Evolutionary conservation across 2,888 invertebrate species (phyloP).

Genomic region (Torymus tubicola): DNA sequence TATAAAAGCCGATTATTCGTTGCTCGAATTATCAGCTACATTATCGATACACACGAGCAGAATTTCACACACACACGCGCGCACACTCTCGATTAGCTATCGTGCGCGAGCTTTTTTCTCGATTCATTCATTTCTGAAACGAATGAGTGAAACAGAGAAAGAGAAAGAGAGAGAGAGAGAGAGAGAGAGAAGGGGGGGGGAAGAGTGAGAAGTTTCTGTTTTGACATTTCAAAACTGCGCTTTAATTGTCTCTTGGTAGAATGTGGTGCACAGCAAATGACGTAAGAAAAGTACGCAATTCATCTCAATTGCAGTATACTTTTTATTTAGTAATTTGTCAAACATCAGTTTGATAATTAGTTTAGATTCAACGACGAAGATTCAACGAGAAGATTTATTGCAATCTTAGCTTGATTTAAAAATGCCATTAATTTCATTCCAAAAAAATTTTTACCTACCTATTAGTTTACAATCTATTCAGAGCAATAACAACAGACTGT

Average conservation of each 20-base stretch:
- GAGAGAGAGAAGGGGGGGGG: too few species aligned
- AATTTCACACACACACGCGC: conserved; percentile 7
- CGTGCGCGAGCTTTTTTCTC: conserved; percentile 15
- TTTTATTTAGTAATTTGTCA: conserved; percentile 24
- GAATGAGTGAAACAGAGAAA: not conserved
- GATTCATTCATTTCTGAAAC: conserved; percentile 43
- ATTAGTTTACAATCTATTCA: too few species aligned
- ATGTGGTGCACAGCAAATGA: conserved; percentile 19
- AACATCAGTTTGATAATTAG: conserved; percentile 14
- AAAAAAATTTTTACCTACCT: too few species aligned
- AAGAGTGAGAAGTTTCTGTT: too few species aligned
- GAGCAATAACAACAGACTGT: too few species aligned
- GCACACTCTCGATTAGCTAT: conserved; percentile 30
- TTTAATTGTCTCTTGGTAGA: conserved; percentile 21
- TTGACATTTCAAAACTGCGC: conserved; percentile 31
- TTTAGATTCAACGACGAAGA: not conserved
- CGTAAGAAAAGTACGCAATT: conserved; percentile 38
- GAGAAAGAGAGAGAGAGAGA: conserved; percentile 10
- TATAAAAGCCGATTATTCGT: conserved; percentile 15
- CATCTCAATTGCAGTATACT: not conserved
- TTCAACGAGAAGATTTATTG: not conserved
- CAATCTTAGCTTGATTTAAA: not conserved
- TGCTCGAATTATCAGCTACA: conserved; percentile 9
- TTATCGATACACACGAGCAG: conserved; percentile 25
- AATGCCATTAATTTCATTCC: not conserved